phyloP scores from a whole-genome alignment of 2,888 invertebrate genomes.

The Drosophila prostipennis region DNA sequence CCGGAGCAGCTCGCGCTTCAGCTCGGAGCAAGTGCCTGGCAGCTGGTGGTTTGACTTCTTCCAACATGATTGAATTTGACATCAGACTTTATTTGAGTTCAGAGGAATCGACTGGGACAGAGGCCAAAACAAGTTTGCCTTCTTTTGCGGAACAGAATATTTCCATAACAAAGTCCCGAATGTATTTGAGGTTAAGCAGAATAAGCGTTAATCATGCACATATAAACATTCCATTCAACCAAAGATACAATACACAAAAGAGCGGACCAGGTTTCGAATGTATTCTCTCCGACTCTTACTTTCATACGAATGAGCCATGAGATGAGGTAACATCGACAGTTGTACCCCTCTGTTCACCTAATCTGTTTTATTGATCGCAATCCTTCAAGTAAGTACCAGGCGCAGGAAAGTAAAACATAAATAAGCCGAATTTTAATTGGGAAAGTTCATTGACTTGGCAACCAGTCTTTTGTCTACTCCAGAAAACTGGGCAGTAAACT shows the following conservation, averaged over 20 bases:
- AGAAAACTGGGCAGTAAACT: not conserved
- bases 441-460: constrained; percentile 21
- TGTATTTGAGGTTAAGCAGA: constrained; percentile 5
- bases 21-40: constrained; percentile 9
- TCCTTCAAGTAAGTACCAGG: too few species aligned
- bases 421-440: not conserved
- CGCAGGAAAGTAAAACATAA: not conserved
- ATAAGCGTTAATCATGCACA: constrained; percentile 1
- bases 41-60: constrained; percentile 31
- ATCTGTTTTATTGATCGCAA: too few species aligned
- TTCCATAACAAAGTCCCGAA: constrained; percentile 36
- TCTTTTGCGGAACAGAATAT: constrained; percentile 16
- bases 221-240: not conserved
- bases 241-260: not conserved
- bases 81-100: constrained; percentile 25
- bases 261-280: not conserved
- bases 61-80: constrained; percentile 25
- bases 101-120: not conserved
- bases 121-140: constrained; percentile 46
- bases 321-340: constrained; percentile 11
- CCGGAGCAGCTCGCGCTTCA: not conserved
- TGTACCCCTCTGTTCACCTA: too few species aligned
- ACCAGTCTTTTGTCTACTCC: not conserved
- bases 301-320: constrained; percentile 1
- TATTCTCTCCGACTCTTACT: constrained; percentile 21